These are phyloP conservation scores for Coptotermes formosanus DNA, from an alignment of 1,140 invertebrate genomes.

Conservation along the genomic window DNA sequence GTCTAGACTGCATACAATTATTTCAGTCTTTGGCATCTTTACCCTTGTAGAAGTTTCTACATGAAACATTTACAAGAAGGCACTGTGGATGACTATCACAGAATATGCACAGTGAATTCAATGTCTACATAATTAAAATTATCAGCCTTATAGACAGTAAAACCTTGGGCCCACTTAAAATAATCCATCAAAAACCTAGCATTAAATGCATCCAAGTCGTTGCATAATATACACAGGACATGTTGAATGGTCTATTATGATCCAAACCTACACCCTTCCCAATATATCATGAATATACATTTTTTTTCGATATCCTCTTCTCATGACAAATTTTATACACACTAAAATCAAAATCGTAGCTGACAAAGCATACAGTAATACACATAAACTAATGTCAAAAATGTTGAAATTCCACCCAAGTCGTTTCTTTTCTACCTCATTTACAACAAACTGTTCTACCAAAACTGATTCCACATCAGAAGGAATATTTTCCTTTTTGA, in stretches of 20 bases:
- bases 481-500: constrained; percentile 34
- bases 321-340: constrained; percentile 73
- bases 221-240: background rate
- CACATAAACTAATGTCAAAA: constrained; percentile 73
- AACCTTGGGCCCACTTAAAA: background rate
- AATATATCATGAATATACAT: constrained; percentile 61
- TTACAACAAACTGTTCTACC: constrained; percentile 41
- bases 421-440: constrained; percentile 45
- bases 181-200: background rate
- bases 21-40: background rate
- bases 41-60: background rate
- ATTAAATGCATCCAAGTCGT: background rate
- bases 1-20: background rate
- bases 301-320: constrained; percentile 67
- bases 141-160: background rate
- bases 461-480: constrained; percentile 39
- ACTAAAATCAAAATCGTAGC: constrained; percentile 68
- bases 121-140: background rate
- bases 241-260: background rate
- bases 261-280: constrained; percentile 55
- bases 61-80: background rate
- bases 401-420: constrained; percentile 57
- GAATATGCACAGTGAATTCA: background rate
- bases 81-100: background rate
- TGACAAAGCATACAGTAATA: constrained; percentile 68